A percentile compares a stretch with the other conserved stretches of the same genome.
These are phyloP conservation scores for Corythornis leucogaster DNA, from an alignment of 2,797 vertebrate species.

Conservation along the genomic window DNA sequence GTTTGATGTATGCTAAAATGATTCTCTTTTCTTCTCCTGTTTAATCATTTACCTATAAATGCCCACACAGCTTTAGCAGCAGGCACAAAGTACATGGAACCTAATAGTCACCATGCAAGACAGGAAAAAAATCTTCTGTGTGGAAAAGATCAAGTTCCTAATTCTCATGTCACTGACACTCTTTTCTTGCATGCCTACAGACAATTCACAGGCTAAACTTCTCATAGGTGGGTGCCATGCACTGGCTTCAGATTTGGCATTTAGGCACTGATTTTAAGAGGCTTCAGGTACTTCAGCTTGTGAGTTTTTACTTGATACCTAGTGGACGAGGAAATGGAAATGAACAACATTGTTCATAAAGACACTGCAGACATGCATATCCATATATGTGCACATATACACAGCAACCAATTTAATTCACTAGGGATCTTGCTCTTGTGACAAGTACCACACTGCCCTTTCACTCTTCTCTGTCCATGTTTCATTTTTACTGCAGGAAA, in stretches of 20 bases:
- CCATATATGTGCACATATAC: accelerated
- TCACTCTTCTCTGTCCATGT: accelerated
- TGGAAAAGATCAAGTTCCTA: not conserved
- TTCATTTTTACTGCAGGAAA: not conserved
- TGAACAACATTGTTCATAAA: not conserved
- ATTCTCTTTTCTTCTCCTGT: not conserved
- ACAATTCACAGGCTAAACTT: not conserved
- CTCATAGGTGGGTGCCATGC: not conserved
- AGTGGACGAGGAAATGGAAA: not conserved
- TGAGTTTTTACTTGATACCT: not conserved
- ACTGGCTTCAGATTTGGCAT: not conserved
- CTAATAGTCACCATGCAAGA: not conserved
- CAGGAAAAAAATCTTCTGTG: not conserved
- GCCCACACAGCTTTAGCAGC: not conserved
- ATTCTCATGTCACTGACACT: not conserved
- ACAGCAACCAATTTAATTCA: accelerated
- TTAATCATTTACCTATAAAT: not conserved
- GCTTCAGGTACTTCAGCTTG: not conserved
- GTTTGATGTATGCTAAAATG: not conserved
- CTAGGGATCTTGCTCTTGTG: not conserved
- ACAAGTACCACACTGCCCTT: not conserved
- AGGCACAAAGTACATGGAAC: not conserved
- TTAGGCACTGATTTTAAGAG: not conserved
- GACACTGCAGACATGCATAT: not conserved
- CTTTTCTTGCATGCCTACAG: not conserved